Evolutionary conservation across 2,797 vertebrate genomes (phyloP).

Genomic region (Prunella strophiata): DNA sequence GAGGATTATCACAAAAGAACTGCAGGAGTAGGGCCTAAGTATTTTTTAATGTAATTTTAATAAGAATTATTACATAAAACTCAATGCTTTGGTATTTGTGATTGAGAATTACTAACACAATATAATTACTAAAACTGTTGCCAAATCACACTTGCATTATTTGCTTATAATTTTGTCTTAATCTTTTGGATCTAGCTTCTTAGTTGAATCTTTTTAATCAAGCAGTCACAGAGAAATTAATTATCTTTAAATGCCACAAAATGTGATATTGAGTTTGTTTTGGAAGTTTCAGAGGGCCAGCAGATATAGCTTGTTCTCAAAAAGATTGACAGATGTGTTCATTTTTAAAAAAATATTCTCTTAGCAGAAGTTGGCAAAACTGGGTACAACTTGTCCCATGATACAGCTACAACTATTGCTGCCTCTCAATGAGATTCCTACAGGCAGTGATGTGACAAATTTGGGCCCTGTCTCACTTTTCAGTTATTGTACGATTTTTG

Average conservation of each 20-base stretch:
- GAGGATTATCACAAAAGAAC: background rate
- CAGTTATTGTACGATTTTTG: background rate
- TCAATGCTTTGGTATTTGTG: background rate
- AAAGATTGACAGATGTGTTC: background rate
- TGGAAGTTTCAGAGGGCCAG: background rate
- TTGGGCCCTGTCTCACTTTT: background rate
- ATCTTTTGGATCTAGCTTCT: conserved; percentile 45
- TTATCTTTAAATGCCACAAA: conserved; percentile 50
- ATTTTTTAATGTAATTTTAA: background rate
- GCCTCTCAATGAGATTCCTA: background rate
- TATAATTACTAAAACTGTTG: conserved; percentile 42
- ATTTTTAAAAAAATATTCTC: background rate
- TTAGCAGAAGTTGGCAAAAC: conserved; percentile 1
- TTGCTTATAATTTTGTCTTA: conserved; percentile 32
- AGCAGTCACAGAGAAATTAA: conserved; percentile 64
- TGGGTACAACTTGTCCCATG: background rate
- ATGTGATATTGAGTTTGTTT: background rate
- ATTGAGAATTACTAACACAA: background rate
- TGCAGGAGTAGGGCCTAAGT: background rate
- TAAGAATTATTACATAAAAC: background rate
- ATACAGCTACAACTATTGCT: background rate
- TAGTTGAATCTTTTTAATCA: conserved; percentile 55
- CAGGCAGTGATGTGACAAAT: background rate
- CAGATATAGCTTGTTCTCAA: background rate
- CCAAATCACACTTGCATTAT: conserved; percentile 46